Conservation (phyloP, 2,113 vertebrate species). For the Entomyzon cyanotis region DNA sequence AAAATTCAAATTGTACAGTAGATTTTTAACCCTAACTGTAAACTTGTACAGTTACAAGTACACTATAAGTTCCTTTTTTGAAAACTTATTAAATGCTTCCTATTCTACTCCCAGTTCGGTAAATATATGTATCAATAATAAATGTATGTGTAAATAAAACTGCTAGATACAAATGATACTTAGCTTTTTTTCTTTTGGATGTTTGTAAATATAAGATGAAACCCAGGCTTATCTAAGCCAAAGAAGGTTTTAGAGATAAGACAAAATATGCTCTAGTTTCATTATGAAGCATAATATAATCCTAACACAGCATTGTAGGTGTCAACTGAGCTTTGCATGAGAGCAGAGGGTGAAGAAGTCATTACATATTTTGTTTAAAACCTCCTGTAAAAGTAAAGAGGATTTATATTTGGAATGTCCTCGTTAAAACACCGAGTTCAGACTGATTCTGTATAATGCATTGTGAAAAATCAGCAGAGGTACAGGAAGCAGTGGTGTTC, state of each 20-base stretch:
- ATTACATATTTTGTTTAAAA: not conserved
- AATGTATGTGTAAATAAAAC: not conserved
- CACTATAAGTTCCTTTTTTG: not conserved
- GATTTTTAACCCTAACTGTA: not conserved
- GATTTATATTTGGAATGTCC: not conserved
- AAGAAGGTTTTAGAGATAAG: not conserved
- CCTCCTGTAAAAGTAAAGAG: not conserved
- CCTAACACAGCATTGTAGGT: not conserved
- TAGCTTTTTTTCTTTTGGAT: not conserved
- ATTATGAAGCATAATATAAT: not conserved
- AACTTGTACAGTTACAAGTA: not conserved
- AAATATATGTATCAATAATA: not conserved
- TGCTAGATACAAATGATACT: not conserved
- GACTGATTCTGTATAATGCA: not conserved
- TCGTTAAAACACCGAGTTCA: not conserved
- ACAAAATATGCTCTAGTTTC: constrained; percentile 1
- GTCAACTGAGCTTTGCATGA: not conserved
- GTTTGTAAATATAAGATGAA: not conserved
- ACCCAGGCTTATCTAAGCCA: not conserved
- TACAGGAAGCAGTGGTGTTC: not conserved
- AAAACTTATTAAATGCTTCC: not conserved
- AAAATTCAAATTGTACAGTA: not conserved
- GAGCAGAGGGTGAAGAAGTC: not conserved
- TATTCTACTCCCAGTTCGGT: not conserved
- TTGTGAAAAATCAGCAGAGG: not conserved